Conservation (phyloP, 1,140 invertebrate species). For the Ooceraea biroi region DNA sequence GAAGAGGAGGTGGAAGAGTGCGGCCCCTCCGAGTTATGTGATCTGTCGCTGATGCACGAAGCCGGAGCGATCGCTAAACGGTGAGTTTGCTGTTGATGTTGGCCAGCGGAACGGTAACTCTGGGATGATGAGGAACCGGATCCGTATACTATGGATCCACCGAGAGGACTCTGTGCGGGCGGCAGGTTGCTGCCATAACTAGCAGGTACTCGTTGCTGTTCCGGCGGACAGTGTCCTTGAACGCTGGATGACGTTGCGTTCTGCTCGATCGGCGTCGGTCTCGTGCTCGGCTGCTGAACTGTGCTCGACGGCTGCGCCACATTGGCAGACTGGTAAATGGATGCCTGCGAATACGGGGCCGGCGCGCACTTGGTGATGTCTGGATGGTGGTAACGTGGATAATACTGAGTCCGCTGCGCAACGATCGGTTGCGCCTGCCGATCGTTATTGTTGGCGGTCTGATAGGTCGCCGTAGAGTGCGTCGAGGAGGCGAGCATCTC, state of each 20-base stretch:
- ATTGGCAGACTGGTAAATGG: slow-evolving; percentile 77
- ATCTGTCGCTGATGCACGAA: slow-evolving; percentile 38
- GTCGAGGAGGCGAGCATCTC: slow-evolving; percentile 76
- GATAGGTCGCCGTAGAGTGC: slow-evolving; percentile 75
- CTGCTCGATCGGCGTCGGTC: slow-evolving; percentile 70
- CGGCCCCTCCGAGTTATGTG: slow-evolving; percentile 60
- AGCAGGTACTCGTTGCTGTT: slow-evolving; percentile 73
- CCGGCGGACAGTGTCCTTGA: slow-evolving; percentile 63
- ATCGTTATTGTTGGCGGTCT: slow-evolving; percentile 66
- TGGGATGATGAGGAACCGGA: slow-evolving; percentile 55
- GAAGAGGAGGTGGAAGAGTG: slow-evolving; percentile 71
- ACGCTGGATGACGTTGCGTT: slow-evolving; percentile 28
- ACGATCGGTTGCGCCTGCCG: slow-evolving; percentile 74
- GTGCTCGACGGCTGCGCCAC: slow-evolving; percentile 65
- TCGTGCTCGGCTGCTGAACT: slow-evolving; percentile 61
- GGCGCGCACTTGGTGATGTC: slow-evolving; percentile 84
- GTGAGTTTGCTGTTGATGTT: slow-evolving; percentile 64
- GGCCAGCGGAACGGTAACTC: slow-evolving; percentile 56
- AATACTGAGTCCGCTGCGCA: slow-evolving; percentile 81
- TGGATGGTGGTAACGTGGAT: slow-evolving; percentile 83
- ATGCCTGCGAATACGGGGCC: slow-evolving; percentile 78
- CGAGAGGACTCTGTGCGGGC: slow-evolving; percentile 23
- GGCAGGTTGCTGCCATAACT: slow-evolving; percentile 44
- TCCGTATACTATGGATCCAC: slow-evolving; percentile 47
- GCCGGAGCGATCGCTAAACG: slow-evolving; percentile 16